Evolutionary conservation across 1,140 invertebrate species (phyloP), one percentile per base, ranked within the genome.

Genomic region (Hylaeus anthracinus): DNA sequence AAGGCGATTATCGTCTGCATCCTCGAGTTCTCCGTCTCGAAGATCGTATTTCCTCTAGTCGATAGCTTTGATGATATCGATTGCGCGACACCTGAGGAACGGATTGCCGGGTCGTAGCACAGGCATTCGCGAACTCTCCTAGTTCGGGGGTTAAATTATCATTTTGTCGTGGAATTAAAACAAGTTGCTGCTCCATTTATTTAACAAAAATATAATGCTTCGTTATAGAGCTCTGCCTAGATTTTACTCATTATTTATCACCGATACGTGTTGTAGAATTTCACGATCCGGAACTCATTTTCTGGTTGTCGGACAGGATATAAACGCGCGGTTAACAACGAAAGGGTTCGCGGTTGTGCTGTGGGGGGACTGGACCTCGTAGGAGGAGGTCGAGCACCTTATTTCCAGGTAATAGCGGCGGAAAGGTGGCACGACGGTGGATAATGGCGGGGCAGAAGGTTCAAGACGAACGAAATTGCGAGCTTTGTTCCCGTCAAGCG

Each of bases 401-500:
- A 55, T 79, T 79, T 85, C 79, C 81, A 64, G 45, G 63, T 83
- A 83, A 81, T 69, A 51, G 77, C 70, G 65, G 53, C 56, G 37
- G 67, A 72, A 79, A 66, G 56, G 79, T 53, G 55, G 61, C 45
- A 55, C 37, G 60, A 55, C 15, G 74, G 37, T 45, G 65, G 45
- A 58, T 73, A 64, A 73, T 61, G 51, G 67, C 63, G 64, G 15
- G 37, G 10, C 53, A 43, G 48, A 65, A 78, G 37, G n/a, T 70
- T 37, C 66, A 65, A 83, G 74, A 72, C 65, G 63, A 72, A 60
- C 73, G 81, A 87, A 88, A 88, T 88, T 88, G 82, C 81, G 55
- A 88, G 82, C 85, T 88, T 85, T 87, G 76, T 89, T 87, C 85
- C 72, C 65, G 81, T 87, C 83, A 77, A 82, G 67, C 79, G 69